A percentile compares a stretch with the other conserved stretches of the same genome.
Conservation (phyloP, 1,140 invertebrate genomes). For the Drosophila tani region DNA sequence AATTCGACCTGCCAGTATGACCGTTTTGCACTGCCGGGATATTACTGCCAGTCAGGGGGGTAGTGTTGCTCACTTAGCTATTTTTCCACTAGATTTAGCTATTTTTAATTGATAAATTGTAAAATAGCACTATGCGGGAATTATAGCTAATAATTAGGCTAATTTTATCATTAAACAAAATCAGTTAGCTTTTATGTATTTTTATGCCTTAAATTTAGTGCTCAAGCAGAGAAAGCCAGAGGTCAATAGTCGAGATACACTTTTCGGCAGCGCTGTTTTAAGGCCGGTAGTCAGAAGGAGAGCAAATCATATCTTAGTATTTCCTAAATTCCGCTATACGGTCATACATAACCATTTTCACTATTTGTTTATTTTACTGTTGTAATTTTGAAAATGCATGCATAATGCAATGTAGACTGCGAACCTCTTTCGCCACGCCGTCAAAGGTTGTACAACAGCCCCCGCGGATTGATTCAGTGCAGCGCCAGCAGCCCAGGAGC, state of each 20-base stretch:
- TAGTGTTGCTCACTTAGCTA: too few species aligned
- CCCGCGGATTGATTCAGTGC: slow-evolving; percentile 2
- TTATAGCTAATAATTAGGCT: too few species aligned
- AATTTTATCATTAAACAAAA: too few species aligned
- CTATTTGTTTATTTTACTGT: slow-evolving; percentile 42
- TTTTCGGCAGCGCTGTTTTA: too few species aligned
- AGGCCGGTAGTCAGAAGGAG: too few species aligned
- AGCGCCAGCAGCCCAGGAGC: not conserved
- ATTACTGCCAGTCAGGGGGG: not conserved
- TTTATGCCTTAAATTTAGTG: too few species aligned
- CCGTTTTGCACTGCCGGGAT: not conserved
- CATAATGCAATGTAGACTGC: slow-evolving; percentile 27
- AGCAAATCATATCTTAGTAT: not conserved
- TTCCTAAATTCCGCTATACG: not conserved
- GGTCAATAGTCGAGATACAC: too few species aligned
- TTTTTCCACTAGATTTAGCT: too few species aligned
- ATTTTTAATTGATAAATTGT: too few species aligned
- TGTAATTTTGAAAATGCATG: slow-evolving; percentile 15
- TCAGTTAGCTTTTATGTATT: too few species aligned
- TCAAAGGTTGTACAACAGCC: slow-evolving; percentile 2
- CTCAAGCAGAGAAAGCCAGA: too few species aligned
- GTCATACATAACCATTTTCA: slow-evolving; percentile 16
- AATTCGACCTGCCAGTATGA: slow-evolving; percentile 6
- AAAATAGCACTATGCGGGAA: too few species aligned
- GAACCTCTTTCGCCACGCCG: not conserved